These are phyloP conservation scores for Numida meleagris DNA, from an alignment of 2,113 vertebrate genomes.

Conservation along the genomic window DNA sequence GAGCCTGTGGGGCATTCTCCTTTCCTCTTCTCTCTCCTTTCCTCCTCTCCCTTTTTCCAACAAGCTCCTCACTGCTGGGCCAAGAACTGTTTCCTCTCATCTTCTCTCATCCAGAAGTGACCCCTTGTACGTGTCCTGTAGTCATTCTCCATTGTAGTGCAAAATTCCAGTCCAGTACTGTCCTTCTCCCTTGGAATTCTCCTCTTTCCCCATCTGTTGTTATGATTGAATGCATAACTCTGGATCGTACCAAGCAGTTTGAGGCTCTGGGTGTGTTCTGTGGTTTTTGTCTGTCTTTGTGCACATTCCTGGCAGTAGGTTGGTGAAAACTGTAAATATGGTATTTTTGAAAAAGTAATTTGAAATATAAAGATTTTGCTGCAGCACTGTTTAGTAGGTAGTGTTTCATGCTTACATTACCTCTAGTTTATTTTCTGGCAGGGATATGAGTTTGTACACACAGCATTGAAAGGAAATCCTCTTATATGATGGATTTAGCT, in stretches of 20 bases:
- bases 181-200: not conserved
- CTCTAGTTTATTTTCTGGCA: not conserved
- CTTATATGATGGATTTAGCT: not conserved
- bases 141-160: not conserved
- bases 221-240: not conserved
- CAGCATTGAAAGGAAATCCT: not conserved
- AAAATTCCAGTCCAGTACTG: not conserved
- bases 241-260: not conserved
- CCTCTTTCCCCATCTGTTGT: not conserved
- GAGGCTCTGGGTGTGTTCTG: not conserved
- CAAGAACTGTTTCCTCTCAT: not conserved
- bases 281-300: not conserved
- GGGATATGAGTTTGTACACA: fast-evolving
- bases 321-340: not conserved
- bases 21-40: not conserved
- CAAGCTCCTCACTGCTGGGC: not conserved
- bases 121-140: not conserved
- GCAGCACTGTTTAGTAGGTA: not conserved
- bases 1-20: not conserved
- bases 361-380: not conserved
- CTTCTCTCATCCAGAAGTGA: not conserved
- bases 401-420: not conserved
- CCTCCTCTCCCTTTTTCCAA: too few relatives aligned
- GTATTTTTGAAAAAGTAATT: not conserved
- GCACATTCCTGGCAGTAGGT: not conserved